Conservation (phyloP, 1,140 invertebrate species). For the Cydia strobilella region DNA sequence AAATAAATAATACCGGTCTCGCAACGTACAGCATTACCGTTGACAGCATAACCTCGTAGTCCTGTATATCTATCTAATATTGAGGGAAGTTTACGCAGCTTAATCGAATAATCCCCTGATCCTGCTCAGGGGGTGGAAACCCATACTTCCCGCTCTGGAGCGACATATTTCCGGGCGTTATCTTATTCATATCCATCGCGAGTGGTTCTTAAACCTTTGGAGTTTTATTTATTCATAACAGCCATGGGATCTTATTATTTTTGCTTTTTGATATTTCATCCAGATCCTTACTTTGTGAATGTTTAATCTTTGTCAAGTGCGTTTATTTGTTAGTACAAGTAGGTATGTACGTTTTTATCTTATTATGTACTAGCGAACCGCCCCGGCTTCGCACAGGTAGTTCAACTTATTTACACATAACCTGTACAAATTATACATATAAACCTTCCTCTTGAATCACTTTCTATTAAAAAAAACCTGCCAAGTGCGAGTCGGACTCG, state of each 20-base stretch:
- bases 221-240: constrained; percentile 23
- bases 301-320: not conserved
- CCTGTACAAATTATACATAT: no score
- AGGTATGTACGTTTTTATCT: no score
- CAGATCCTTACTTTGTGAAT: not conserved
- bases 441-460: no score
- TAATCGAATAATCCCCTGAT: constrained; percentile 35
- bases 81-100: constrained; percentile 21
- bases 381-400: no score
- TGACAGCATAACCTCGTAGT: constrained; percentile 27
- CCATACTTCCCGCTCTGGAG: constrained; percentile 33
- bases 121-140: constrained; percentile 17
- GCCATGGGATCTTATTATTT: constrained; percentile 25
- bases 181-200: constrained; percentile 22
- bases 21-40: constrained; percentile 13
- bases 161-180: constrained; percentile 13
- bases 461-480: no score
- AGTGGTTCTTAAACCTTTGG: constrained; percentile 1
- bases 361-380: no score
- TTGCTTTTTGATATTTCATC: not conserved
- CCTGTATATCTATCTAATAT: not conserved
- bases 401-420: no score
- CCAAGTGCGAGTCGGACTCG: no score
- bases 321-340: no score
- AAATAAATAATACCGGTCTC: not conserved